These are phyloP conservation scores for Octomys mimax DNA, from an alignment of 2,797 vertebrate species.

Conservation along the genomic window DNA sequence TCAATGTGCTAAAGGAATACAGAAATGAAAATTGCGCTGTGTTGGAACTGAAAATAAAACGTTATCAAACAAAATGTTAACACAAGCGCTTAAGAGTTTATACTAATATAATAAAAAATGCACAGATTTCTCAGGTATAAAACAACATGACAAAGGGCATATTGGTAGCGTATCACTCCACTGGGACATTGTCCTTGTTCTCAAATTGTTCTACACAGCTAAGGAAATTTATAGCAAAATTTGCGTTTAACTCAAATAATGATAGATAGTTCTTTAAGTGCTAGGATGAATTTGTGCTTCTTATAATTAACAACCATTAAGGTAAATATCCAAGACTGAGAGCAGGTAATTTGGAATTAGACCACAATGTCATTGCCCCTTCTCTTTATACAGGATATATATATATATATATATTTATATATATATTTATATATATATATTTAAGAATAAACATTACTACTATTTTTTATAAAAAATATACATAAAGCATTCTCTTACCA, in stretches of 20 bases:
- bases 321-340: no score
- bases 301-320: background rate
- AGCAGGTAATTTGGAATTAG: no score
- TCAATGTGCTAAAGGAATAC: slow-evolving; percentile 77
- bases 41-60: slow-evolving; percentile 82
- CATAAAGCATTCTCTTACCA: background rate
- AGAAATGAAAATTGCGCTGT: slow-evolving; percentile 83
- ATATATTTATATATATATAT: background rate
- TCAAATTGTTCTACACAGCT: background rate
- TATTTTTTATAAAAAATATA: background rate
- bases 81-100: slow-evolving; percentile 83
- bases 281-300: background rate
- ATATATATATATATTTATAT: no score
- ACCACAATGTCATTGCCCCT: background rate
- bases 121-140: slow-evolving; percentile 46
- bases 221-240: slow-evolving; percentile 42
- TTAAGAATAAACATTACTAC: slow-evolving; percentile 37
- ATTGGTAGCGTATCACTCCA: slow-evolving; percentile 8
- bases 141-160: background rate
- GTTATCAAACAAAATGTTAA: slow-evolving; percentile 79
- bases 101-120: slow-evolving; percentile 79
- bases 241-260: background rate
- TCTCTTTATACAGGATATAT: background rate
- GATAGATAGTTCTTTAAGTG: background rate
- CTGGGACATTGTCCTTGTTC: slow-evolving; percentile 33